Evolutionary conservation across 2,113 vertebrate genomes (phyloP).

Genomic region (Choloepus hoffmanni): DNA sequence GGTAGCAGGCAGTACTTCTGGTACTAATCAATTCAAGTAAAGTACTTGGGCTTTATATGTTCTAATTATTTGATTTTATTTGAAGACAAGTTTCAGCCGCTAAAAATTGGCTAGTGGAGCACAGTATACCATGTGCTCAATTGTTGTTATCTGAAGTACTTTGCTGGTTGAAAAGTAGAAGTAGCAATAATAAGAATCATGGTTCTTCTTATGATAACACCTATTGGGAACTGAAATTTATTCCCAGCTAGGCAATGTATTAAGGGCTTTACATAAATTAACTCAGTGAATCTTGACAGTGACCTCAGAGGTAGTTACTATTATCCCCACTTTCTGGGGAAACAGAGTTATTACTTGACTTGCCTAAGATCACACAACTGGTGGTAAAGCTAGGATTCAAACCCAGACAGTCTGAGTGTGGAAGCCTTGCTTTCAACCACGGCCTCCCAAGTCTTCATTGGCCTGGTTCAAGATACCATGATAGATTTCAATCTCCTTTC

Average conservation of each 20-base stretch:
- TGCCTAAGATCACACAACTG: background rate
- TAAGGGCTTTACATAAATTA: background rate
- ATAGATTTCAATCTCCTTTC: background rate
- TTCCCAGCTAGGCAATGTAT: background rate
- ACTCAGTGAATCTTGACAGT: background rate
- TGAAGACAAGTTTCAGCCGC: background rate
- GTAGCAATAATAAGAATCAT: background rate
- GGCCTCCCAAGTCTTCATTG: background rate
- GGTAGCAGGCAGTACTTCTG: background rate
- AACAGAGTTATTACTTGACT: background rate
- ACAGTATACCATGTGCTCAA: background rate
- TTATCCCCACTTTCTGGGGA: background rate
- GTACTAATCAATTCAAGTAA: background rate
- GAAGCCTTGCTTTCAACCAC: background rate
- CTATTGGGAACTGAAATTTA: background rate
- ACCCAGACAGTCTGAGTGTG: background rate
- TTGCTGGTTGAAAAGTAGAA: background rate
- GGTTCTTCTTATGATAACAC: background rate
- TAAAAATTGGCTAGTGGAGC: background rate
- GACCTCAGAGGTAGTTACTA: background rate
- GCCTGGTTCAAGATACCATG: background rate
- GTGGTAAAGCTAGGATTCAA: background rate
- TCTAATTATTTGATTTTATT: background rate
- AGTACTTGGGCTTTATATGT: background rate
- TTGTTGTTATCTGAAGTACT: background rate